phyloP scores from a whole-genome alignment of 1,140 invertebrate genomes.

The Sesamia nonagrioides region DNA sequence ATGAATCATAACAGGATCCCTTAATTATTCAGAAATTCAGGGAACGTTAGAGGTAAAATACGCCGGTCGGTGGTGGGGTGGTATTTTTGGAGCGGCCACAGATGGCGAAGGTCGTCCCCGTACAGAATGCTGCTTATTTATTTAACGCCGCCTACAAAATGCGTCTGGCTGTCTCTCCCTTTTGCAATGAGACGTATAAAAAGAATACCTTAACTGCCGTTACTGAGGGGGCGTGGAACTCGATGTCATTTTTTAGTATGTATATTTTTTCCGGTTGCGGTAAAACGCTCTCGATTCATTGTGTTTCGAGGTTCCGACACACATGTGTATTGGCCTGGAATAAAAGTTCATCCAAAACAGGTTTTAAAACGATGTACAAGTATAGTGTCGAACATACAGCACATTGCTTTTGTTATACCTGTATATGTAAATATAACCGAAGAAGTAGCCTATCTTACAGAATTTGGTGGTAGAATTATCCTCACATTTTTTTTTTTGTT shows the following conservation, averaged over 20 bases:
- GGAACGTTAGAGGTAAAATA: slow-evolving; percentile 56
- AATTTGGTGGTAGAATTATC: slow-evolving; percentile 18
- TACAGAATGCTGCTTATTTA: slow-evolving; percentile 76
- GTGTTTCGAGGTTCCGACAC: slow-evolving; percentile 15
- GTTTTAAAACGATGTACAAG: background rate
- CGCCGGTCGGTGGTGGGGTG: slow-evolving; percentile 52
- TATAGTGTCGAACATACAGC: background rate
- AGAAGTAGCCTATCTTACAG: background rate
- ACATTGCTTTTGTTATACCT: background rate
- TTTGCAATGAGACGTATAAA: slow-evolving; percentile 61
- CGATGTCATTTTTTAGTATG: slow-evolving; percentile 28
- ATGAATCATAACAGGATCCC: slow-evolving; percentile 43
- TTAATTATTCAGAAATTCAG: slow-evolving; percentile 58
- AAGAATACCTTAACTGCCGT: slow-evolving; percentile 39
- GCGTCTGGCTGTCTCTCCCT: slow-evolving; percentile 53
- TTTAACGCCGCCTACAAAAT: slow-evolving; percentile 71
- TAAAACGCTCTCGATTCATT: slow-evolving; percentile 36
- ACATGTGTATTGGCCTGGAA: slow-evolving; percentile 34
- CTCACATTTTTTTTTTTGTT: slow-evolving; percentile 1
- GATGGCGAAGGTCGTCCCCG: slow-evolving; percentile 73
- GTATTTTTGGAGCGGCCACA: slow-evolving; percentile 76
- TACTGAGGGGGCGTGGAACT: slow-evolving; percentile 17
- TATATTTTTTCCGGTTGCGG: slow-evolving; percentile 23
- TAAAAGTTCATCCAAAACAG: slow-evolving; percentile 10
- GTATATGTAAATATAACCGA: slow-evolving; percentile 7